Conservation (phyloP, 2,888 invertebrate genomes). For the Empis livida region DNA sequence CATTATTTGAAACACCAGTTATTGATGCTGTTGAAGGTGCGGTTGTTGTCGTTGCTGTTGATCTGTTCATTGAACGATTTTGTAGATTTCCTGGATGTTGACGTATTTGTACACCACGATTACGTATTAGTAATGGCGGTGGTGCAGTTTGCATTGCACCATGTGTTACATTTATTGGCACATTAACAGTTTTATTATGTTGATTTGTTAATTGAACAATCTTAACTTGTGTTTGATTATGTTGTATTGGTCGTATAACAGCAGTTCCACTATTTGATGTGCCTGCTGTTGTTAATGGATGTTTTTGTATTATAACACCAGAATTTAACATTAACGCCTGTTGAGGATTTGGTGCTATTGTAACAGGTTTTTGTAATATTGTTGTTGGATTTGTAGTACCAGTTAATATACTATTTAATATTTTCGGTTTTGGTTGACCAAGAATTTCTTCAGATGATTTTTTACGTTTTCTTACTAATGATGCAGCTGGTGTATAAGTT, state of each 20-base stretch:
- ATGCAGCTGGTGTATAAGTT: background rate
- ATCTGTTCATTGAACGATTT: slow-evolving; percentile 22
- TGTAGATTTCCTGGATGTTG: slow-evolving; percentile 12
- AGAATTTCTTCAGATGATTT: background rate
- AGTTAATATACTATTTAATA: too few species aligned
- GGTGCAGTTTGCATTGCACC: slow-evolving; percentile 12
- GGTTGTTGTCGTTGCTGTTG: slow-evolving; percentile 18
- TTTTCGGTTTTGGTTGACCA: too few species aligned
- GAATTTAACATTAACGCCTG: too few species aligned
- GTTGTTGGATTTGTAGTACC: too few species aligned
- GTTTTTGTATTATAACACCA: background rate
- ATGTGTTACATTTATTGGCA: slow-evolving; percentile 3
- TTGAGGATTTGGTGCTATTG: too few species aligned
- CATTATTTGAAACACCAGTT: slow-evolving; percentile 11
- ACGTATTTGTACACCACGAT: slow-evolving; percentile 24
- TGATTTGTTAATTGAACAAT: background rate
- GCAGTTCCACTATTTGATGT: background rate
- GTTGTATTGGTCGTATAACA: background rate
- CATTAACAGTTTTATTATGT: background rate
- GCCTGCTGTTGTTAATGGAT: background rate
- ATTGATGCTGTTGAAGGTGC: slow-evolving; percentile 7
- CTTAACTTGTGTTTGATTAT: background rate
- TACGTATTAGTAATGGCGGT: slow-evolving; percentile 28
- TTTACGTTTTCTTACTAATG: background rate
- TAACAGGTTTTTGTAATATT: too few species aligned